Evolutionary conservation across 1,140 invertebrate species (phyloP).

Genomic region (Lordiphosa stackelbergi): DNA sequence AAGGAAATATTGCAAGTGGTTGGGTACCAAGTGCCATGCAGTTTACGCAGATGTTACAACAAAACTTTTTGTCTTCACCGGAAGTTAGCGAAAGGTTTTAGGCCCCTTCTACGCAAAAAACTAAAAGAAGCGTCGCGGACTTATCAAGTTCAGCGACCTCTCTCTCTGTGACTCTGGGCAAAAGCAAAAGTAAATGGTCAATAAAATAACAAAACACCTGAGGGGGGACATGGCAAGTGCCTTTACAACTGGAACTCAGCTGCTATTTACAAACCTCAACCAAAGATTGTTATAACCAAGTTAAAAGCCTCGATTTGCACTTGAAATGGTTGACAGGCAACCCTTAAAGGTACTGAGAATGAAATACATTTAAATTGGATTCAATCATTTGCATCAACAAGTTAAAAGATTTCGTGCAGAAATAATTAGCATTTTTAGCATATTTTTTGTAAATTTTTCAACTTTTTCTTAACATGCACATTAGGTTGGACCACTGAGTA

Average conservation of each 20-base stretch:
- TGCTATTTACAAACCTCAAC: slow-evolving; percentile 3
- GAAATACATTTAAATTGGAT: too few species aligned
- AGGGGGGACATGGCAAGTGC: neutral
- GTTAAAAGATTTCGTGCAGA: too few species aligned
- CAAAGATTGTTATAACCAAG: neutral
- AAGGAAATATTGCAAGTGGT: slow-evolving; percentile 36
- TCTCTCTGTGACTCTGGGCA: slow-evolving; percentile 10
- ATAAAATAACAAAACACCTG: slow-evolving; percentile 35
- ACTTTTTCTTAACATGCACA: too few species aligned
- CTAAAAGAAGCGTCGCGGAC: slow-evolving; percentile 4
- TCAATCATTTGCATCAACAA: too few species aligned
- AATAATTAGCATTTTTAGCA: too few species aligned
- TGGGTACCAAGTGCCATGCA: slow-evolving; percentile 1
- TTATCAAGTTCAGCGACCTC: slow-evolving; percentile 41
- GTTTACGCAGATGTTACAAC: slow-evolving; percentile 67
- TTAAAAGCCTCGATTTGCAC: too few species aligned
- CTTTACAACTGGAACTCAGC: neutral
- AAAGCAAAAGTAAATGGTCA: slow-evolving; percentile 57
- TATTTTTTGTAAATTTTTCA: too few species aligned
- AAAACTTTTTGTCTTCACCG: slow-evolving; percentile 35
- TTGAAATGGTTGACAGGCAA: too few species aligned
- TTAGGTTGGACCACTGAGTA: too few species aligned
- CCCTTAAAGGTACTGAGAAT: too few species aligned
- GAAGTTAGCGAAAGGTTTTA: slow-evolving; percentile 70
- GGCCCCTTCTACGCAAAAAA: slow-evolving; percentile 22